Percentiles rank a stretch among this genome's conserved stretches.
These are phyloP conservation scores for Oncorhynchus tshawytscha DNA, from an alignment of 2,113 vertebrate genomes.

Conservation along the genomic window DNA sequence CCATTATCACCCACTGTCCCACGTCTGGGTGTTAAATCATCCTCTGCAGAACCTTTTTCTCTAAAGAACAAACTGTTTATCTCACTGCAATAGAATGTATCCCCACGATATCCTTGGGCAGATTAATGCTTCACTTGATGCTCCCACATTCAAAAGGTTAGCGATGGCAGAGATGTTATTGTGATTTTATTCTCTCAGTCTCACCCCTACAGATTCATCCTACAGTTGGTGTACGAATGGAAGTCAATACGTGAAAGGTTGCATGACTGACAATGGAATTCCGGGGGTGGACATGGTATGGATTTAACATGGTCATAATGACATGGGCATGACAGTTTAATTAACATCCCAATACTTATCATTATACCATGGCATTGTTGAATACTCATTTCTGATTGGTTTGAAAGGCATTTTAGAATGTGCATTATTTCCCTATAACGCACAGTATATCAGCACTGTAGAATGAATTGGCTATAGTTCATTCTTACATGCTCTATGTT, in stretches of 20 bases:
- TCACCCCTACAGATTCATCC: neutral
- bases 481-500: no score
- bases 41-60: neutral
- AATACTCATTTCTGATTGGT: no score
- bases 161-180: neutral
- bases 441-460: no score
- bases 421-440: no score
- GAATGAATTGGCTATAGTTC: no score
- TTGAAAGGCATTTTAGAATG: no score
- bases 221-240: neutral
- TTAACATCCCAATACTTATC: conserved; percentile 14
- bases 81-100: neutral
- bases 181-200: neutral
- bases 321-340: conserved; percentile 11
- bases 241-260: neutral
- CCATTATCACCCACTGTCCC: neutral
- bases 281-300: neutral
- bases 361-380: neutral
- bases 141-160: no score
- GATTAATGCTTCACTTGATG: neutral
- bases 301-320: neutral
- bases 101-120: neutral
- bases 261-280: neutral
- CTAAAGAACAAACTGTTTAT: neutral
- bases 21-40: neutral